A percentile compares a stretch with the other conserved stretches of the same genome.
Conservation (phyloP, 2,113 vertebrate species). For the Prionailurus bengalensis region DNA sequence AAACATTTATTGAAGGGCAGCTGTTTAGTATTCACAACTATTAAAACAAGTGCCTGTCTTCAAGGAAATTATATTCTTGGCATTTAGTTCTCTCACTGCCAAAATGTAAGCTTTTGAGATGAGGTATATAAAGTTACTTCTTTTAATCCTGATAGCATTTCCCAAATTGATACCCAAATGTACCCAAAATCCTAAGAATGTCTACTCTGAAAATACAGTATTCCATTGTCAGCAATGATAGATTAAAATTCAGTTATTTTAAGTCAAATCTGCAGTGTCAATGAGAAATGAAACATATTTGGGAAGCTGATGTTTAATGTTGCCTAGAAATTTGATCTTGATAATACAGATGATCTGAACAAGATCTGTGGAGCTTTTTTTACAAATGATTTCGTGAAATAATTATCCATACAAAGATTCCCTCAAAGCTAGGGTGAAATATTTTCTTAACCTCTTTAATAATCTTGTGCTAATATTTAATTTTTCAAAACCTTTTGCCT, state of each 20-base stretch:
- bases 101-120: conserved; percentile 31
- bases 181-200: neutral
- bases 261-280: neutral
- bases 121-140: neutral
- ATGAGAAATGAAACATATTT: neutral
- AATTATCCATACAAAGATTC: neutral
- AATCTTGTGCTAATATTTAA: neutral
- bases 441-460: neutral
- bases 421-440: neutral
- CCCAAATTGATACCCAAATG: neutral
- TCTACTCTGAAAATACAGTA: neutral
- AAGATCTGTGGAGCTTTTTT: neutral
- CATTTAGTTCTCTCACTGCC: neutral
- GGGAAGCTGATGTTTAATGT: neutral
- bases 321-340: neutral
- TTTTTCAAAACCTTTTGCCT: neutral
- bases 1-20: neutral
- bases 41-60: neutral
- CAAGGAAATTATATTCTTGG: conserved; percentile 32
- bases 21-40: neutral
- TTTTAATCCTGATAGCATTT: neutral
- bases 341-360: neutral
- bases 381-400: neutral
- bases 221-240: neutral
- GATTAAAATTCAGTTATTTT: conserved; percentile 19